Base-by-base conservation (phyloP, 2,888 invertebrate genomes). In the Metellina segmentata region DNA sequence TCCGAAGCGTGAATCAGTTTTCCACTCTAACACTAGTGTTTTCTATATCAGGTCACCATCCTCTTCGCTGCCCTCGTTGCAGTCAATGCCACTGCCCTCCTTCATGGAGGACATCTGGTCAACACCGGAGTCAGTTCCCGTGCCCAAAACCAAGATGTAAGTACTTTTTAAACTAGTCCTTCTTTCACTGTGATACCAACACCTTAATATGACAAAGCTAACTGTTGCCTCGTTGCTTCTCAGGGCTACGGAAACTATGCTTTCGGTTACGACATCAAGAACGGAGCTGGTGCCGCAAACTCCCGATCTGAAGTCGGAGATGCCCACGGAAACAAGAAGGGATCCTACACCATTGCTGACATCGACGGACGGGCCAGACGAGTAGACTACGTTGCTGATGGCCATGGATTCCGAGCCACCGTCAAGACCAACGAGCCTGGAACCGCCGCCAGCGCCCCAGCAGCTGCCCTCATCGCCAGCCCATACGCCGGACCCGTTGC, bases 271-370 rank as follows among this genome's bases (percentile, higher is more conserved):
- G 90, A 90, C 53, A 92, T 92, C 53, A 78, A 81, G 34, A 90
- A 92, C 74, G 90, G 52, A 7, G 34, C 61, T 20, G 92, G 92
- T 7, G 92, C 92, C n/a, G 79, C 61, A 20, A 92, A 92, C 87
- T 89, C 69, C 72, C 90, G 92, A 1, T 81, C 78, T 19, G 92
- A 92, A 69, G 90, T 90, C 8, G 92, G 92, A 51, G 92, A 92
- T 61, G 92, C 61, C 13, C 72, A 52, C 11, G 92, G 92, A 7
- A 92, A 92, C 79, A 90, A 92, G 77, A 81, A 81, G 7, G 92
- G 92, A 8, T 90, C 90, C 7, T 92, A 92, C 78, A 79, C 87
- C 48, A 16, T 74, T 19, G 34, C 74, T 20, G 74, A 74, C 48
- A 74, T 74, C 48, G 74, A 74, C 48, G 74, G 74, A 11, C 16